phyloP scores from a whole-genome alignment of 2,113 vertebrate genomes.

The Micromys minutus region DNA sequence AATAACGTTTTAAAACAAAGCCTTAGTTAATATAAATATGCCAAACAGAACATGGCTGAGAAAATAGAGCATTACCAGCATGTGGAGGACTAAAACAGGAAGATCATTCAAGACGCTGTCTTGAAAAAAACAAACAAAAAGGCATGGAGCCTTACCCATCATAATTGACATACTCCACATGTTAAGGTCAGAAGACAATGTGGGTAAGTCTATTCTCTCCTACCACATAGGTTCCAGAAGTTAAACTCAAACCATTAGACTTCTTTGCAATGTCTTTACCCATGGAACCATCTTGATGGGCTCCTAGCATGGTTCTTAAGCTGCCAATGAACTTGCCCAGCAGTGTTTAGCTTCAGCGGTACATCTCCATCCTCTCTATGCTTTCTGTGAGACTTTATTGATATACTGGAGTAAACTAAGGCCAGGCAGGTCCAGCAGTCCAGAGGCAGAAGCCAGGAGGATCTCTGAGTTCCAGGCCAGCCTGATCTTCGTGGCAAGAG shows the following conservation, averaged over 20 bases:
- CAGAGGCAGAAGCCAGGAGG: neutral
- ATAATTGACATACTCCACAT: neutral
- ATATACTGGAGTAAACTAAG: neutral
- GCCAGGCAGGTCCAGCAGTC: too few species aligned
- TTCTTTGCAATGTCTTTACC: neutral
- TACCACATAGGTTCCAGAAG: neutral
- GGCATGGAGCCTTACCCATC: neutral
- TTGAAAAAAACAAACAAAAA: neutral
- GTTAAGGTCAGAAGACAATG: neutral
- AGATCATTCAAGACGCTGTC: neutral
- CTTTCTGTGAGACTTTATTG: neutral
- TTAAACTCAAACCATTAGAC: neutral
- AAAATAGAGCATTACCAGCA: neutral
- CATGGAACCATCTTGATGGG: neutral
- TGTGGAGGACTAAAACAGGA: neutral
- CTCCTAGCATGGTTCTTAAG: neutral
- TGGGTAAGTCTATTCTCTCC: neutral
- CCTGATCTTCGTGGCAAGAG: neutral
- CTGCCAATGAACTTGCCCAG: neutral
- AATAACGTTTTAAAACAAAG: neutral
- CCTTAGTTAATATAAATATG: neutral
- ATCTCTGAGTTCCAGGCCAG: neutral
- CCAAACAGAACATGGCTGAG: neutral
- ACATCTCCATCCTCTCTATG: neutral
- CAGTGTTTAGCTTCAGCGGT: neutral